Evolutionary conservation across 2,797 vertebrate genomes (phyloP).

Genomic region (Coreius guichenoti): DNA sequence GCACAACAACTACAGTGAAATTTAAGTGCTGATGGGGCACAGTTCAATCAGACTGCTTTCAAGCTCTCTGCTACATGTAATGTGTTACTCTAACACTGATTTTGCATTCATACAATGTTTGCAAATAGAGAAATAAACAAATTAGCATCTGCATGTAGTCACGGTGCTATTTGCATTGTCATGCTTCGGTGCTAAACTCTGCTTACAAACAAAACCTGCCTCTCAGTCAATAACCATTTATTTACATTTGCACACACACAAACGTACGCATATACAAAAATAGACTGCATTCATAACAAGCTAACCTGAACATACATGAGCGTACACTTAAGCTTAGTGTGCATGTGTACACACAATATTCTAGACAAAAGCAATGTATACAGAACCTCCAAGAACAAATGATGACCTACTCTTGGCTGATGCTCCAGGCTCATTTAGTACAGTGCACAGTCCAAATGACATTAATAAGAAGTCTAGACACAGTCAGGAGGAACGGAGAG

Average conservation of each 20-base stretch:
- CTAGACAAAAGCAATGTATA: constrained; percentile 8
- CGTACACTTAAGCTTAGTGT: not conserved
- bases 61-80: constrained; percentile 24
- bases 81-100: constrained; percentile 11
- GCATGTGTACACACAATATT: not conserved
- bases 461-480: constrained; percentile 58
- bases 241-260: constrained; percentile 23
- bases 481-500: not conserved
- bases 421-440: constrained; percentile 35
- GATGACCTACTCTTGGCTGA: constrained; percentile 24
- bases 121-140: constrained; percentile 42
- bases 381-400: constrained; percentile 26
- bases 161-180: constrained; percentile 11
- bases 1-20: not conserved
- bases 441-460: constrained; percentile 39
- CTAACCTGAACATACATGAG: not conserved
- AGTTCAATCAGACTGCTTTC: not conserved
- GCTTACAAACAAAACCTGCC: not conserved
- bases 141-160: constrained; percentile 11
- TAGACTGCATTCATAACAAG: not conserved
- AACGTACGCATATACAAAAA: not conserved
- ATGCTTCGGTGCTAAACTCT: not conserved
- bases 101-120: constrained; percentile 6
- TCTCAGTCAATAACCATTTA: not conserved
- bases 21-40: constrained; percentile 10